Conservation (phyloP, 2,797 vertebrate species). For the Chromis chromis region DNA sequence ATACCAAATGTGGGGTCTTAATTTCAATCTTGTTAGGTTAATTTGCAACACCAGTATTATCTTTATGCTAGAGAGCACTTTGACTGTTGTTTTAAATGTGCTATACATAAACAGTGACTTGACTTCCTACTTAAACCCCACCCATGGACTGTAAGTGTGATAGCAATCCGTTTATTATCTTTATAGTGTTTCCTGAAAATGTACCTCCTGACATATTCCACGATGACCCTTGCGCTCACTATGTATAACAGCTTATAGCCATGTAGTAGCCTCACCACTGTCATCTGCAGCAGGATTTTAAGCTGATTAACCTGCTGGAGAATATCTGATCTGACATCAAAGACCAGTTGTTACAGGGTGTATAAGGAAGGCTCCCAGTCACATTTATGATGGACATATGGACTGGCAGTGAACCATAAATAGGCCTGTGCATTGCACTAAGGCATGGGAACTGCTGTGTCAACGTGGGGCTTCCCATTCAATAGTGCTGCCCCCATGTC, state of each 20-base stretch:
- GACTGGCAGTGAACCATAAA: conserved; percentile 42
- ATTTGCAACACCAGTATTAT: too few relatives aligned
- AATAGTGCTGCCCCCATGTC: conserved; percentile 48
- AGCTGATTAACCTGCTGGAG: background rate
- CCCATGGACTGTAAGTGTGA: background rate
- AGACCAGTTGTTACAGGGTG: conserved; percentile 5
- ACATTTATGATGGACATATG: conserved; percentile 20
- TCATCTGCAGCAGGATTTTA: background rate
- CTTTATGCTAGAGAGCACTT: too few relatives aligned
- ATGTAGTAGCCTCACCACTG: background rate
- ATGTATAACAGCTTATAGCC: background rate
- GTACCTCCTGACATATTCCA: background rate
- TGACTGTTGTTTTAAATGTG: too few relatives aligned
- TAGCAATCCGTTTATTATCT: background rate
- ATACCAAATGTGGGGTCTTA: too few relatives aligned
- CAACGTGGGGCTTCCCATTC: conserved; percentile 62
- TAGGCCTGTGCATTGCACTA: conserved; percentile 24
- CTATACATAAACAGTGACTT: too few relatives aligned
- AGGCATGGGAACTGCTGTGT: conserved; percentile 60
- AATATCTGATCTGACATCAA: conserved; percentile 18
- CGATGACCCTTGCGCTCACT: background rate
- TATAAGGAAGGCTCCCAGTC: background rate
- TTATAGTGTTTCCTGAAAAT: background rate
- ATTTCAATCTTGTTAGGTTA: too few relatives aligned
- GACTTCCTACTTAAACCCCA: background rate